Conservation (phyloP, 2,797 vertebrate genomes). For the Melanotaenia parkinsoni region DNA sequence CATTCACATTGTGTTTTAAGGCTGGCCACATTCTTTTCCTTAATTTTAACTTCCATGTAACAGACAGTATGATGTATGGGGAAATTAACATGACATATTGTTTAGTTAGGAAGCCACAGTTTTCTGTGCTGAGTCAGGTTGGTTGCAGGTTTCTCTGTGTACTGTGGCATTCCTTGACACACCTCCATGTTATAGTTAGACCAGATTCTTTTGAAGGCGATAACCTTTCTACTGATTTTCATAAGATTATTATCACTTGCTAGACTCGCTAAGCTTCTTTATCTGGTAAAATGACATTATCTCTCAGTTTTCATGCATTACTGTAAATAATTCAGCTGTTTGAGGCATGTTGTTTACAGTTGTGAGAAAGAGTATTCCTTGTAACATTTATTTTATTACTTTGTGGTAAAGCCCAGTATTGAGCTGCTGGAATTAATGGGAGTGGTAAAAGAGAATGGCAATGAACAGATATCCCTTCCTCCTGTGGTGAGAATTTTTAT, state of each 20-base stretch:
- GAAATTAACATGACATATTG: conserved; percentile 14
- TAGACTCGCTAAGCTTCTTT: not conserved
- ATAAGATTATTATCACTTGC: not conserved
- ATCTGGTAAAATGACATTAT: not conserved
- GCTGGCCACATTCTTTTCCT: conserved; percentile 30
- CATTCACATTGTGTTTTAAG: not conserved
- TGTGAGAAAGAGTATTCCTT: not conserved
- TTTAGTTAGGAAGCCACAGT: conserved; percentile 24
- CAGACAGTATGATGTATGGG: not conserved
- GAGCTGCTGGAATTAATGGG: conserved; percentile 80
- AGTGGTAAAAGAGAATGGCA: conserved; percentile 80
- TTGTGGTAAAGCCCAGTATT: conserved; percentile 76
- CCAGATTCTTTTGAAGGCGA: conserved; percentile 35
- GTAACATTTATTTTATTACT: conserved; percentile 24
- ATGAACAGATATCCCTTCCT: conserved; percentile 59
- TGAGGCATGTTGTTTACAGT: not conserved
- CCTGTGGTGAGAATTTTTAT: conserved; percentile 71
- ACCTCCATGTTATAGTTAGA: conserved; percentile 40
- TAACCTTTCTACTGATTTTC: conserved; percentile 27
- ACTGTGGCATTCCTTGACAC: conserved; percentile 52
- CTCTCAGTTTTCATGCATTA: not conserved
- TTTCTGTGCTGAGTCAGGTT: conserved; percentile 54
- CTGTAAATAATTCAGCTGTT: not conserved
- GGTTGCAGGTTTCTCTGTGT: conserved; percentile 13
- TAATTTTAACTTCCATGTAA: not conserved